These are phyloP conservation scores for Eupeodes latifasciatus DNA, from an alignment of 2,888 invertebrate genomes.

Conservation along the genomic window DNA sequence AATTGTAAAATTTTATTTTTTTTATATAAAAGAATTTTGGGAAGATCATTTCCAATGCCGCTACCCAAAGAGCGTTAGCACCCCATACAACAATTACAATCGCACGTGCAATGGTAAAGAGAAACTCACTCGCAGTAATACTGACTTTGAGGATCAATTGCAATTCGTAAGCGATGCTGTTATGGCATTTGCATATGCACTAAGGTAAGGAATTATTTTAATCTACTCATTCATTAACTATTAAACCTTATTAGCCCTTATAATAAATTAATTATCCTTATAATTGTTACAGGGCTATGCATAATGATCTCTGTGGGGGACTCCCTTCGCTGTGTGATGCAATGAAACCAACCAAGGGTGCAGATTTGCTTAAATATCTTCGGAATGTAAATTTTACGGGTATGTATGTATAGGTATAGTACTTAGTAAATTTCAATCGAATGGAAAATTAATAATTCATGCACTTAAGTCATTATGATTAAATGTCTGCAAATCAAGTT, in stretches of 20 bases:
- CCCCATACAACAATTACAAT: constrained; percentile 92
- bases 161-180: constrained; percentile 99
- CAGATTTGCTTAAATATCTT: constrained; percentile 92
- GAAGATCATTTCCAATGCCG: constrained; percentile 96
- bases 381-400: constrained; percentile 94
- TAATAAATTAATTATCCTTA: background rate
- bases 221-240: background rate
- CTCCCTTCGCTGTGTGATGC: constrained; percentile 91
- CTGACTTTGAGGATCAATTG: constrained; percentile 95
- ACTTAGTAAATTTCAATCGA: no score
- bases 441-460: no score
- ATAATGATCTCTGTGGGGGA: constrained; percentile 90
- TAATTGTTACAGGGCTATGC: constrained; percentile 90
- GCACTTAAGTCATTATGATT: no score
- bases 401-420: constrained; percentile 83
- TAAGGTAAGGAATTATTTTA: constrained; percentile 86
- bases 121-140: constrained; percentile 89
- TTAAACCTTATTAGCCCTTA: background rate
- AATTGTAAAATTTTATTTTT: constrained; percentile 4
- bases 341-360: constrained; percentile 96
- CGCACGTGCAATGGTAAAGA: constrained; percentile 91
- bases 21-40: constrained; percentile 91
- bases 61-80: constrained; percentile 91
- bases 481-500: no score
- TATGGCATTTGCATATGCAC: constrained; percentile 96